Evolutionary conservation across 2,797 vertebrate species (phyloP), one percentile per base, ranked within the genome.

Genomic region (Sebastes hubbsi): DNA sequence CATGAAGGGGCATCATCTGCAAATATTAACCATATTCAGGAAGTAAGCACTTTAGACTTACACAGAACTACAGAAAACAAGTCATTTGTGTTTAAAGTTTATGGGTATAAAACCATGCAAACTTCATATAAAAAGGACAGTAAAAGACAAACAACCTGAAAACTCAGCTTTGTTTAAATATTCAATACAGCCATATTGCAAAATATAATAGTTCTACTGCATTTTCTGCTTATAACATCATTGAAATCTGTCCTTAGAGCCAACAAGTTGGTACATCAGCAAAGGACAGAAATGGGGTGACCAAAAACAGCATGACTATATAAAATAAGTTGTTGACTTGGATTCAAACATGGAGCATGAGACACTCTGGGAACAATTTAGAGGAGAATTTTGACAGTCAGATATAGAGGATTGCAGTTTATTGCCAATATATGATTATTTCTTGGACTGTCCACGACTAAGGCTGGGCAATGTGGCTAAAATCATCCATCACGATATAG

Each of bases 21-120:
- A 82, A 72, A 87, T 56, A 70, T 54, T 42, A 62, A 67, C 27
- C 10, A 42, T 46, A 55, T 72, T 75, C 27, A 72, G 60, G 38
- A 77, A 60, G 22, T 58, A 67, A 66, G 49, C 10, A 12, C 83
- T 83, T 75, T 5, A 54, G 27, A 73, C 59, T 29, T 32, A 3
- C 20, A 76, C 1, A 38, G 24, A 69, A 63, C 5, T 60, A 59
- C 5, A 66, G 30, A 85, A 75, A 82, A 79, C 42, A 82, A 60
- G 65, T 2, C 14, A 68, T 25, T 63, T 62, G 22, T 20, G n/a
- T 69, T 72, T 75, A 42, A 68, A 69, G 36, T 63, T 24, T 24
- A 62, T 22, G 29, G 62, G 20, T 68, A 30, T 22, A 80, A n/a
- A 80, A 73, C 29, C 25, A 24, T 42, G 10, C 3, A 81, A 79